These are phyloP conservation scores for Nezara viridula DNA, from an alignment of 2,888 invertebrate species.

Conservation along the genomic window DNA sequence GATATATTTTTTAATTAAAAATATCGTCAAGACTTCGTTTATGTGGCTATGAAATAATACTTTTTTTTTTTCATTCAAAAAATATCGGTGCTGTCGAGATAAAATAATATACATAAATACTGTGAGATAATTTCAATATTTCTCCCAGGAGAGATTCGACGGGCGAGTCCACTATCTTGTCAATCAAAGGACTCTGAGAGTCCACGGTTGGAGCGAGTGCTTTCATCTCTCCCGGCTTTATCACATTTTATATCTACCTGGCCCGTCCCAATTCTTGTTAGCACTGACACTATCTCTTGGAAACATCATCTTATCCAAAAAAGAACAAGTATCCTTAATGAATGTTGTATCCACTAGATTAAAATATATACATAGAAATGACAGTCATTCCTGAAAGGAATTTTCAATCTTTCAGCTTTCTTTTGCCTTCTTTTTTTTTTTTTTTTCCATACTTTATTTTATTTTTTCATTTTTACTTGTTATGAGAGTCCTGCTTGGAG, in stretches of 20 bases:
- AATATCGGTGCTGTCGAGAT: neutral
- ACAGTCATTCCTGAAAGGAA: constrained; percentile 50
- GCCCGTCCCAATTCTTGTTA: constrained; percentile 48
- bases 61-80: too few species aligned
- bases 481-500: neutral
- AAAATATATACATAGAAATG: constrained; percentile 50
- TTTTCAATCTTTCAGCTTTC: constrained; percentile 40
- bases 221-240: constrained; percentile 15
- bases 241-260: constrained; percentile 51
- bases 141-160: neutral
- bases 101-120: neutral
- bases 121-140: neutral
- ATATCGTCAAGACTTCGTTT: too few species aligned
- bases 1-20: too few species aligned
- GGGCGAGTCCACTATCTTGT: constrained; percentile 3
- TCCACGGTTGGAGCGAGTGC: neutral
- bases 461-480: neutral
- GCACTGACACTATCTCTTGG: constrained; percentile 44
- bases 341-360: constrained; percentile 51
- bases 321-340: constrained; percentile 38
- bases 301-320: constrained; percentile 52
- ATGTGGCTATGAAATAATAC: too few species aligned
- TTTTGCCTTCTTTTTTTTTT: neutral
- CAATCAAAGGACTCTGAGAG: constrained; percentile 5
- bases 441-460: too few species aligned